A percentile compares a stretch with the other conserved stretches of the same genome.
Evolutionary conservation across 2,888 invertebrate species (phyloP).

Genomic region (Parnassius apollo): DNA sequence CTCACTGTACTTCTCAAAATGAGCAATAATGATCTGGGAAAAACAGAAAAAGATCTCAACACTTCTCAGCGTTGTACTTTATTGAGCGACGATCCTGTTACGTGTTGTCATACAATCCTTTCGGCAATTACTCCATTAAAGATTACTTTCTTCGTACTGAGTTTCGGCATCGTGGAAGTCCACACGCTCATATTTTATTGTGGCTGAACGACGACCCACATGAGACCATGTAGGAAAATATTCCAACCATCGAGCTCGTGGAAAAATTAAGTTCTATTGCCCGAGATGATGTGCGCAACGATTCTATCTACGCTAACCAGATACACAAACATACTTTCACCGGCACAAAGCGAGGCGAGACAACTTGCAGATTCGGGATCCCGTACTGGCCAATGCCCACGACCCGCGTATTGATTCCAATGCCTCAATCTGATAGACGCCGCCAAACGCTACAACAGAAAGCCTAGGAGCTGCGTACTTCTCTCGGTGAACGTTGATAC

Average conservation of each 20-base stretch:
- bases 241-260: slow-evolving; percentile 43
- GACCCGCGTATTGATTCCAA: too few species aligned
- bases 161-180: slow-evolving; percentile 51
- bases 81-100: slow-evolving; percentile 42
- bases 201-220: slow-evolving; percentile 52
- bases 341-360: too few species aligned
- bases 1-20: slow-evolving; percentile 46
- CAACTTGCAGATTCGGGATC: too few species aligned
- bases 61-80: slow-evolving; percentile 25
- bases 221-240: slow-evolving; percentile 43
- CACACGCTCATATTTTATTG: slow-evolving; percentile 52
- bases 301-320: slow-evolving; percentile 29
- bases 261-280: slow-evolving; percentile 44
- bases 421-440: too few species aligned
- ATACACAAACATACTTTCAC: too few species aligned
- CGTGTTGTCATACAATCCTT: slow-evolving; percentile 38
- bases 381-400: too few species aligned
- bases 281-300: slow-evolving; percentile 37
- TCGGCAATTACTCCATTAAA: slow-evolving; percentile 41
- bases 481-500: slow-evolving; percentile 39
- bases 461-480: slow-evolving; percentile 39
- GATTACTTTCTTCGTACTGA: slow-evolving; percentile 46
- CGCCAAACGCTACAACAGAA: slow-evolving; percentile 33
- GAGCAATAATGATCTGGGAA: slow-evolving; percentile 37
- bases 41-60: slow-evolving; percentile 35